Evolutionary conservation across 37 sponge, comb jelly and placozoan species (phyloP).

Genomic region (Axinella damicornis): DNA sequence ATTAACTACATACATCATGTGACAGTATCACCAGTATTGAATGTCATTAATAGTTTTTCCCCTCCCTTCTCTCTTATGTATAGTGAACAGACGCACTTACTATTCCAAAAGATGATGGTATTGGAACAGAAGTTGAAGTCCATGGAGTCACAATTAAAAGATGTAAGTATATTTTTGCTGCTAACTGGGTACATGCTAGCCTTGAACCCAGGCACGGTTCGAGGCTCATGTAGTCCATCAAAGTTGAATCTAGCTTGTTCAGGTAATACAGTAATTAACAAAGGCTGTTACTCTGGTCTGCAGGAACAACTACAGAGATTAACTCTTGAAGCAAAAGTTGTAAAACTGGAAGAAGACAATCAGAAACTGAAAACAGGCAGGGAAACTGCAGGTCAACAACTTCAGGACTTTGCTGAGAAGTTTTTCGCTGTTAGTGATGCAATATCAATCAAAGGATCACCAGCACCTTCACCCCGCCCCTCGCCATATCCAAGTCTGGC

Average conservation of each 20-base stretch:
- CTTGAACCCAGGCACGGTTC: too few species aligned
- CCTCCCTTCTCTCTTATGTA: too few species aligned
- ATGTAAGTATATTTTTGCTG: constrained; percentile 12
- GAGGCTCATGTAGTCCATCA: too few species aligned
- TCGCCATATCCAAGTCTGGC: constrained; percentile 38
- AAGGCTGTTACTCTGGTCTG: background rate
- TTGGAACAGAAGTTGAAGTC: constrained; percentile 60
- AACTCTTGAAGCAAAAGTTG: constrained; percentile 67
- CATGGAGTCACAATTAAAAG: constrained; percentile 57
- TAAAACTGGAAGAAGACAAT: constrained; percentile 60
- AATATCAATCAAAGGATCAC: constrained; percentile 8
- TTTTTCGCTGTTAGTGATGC: constrained; percentile 50
- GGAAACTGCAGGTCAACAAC: constrained; percentile 46
- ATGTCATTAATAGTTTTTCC: too few species aligned
- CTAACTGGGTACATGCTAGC: too few species aligned
- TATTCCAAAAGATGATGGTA: constrained; percentile 47
- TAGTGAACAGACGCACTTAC: constrained; percentile 40
- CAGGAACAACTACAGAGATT: constrained; percentile 62
- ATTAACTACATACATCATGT: too few species aligned
- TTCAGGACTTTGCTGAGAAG: constrained; percentile 68
- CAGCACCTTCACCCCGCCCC: constrained; percentile 27
- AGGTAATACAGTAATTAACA: too few species aligned
- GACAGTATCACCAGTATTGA: too few species aligned
- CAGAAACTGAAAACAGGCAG: constrained; percentile 35
- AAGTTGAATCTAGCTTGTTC: too few species aligned